Evolutionary conservation across 1,140 invertebrate genomes (phyloP).

Genomic region (Drosophila varians): DNA sequence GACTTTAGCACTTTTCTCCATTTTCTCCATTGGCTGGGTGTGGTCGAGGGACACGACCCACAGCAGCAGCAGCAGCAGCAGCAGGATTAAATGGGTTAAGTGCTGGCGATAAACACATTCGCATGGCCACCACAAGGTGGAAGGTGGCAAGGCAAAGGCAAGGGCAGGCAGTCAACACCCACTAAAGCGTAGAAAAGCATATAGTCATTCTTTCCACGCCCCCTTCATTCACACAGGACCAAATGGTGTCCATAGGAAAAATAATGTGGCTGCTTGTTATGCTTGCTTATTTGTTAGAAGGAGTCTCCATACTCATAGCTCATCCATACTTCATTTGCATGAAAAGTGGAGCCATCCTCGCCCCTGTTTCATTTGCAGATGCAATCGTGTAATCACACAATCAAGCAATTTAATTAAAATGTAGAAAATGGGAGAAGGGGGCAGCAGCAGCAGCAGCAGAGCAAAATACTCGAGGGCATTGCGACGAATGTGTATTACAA

Average conservation of each 20-base stretch:
- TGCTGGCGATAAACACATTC: conserved; percentile 43
- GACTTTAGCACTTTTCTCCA: conserved; percentile 25
- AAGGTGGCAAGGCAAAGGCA: not conserved
- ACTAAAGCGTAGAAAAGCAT: conserved; percentile 12
- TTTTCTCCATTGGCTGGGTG: conserved; percentile 28
- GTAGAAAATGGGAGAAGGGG: conserved; percentile 45
- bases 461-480: conserved; percentile 67
- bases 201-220: conserved; percentile 33
- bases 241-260: not conserved
- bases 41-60: conserved; percentile 4
- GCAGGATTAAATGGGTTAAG: conserved; percentile 41
- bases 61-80: conserved; percentile 16
- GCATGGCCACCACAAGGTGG: conserved; percentile 7
- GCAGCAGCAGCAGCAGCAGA: conserved; percentile 7
- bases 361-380: conserved; percentile 7
- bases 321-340: conserved; percentile 29
- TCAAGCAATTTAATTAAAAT: conserved; percentile 67
- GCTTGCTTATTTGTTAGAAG: too few species aligned
- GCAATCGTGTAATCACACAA: conserved; percentile 51
- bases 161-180: conserved; percentile 39
- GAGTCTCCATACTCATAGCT: too few species aligned
- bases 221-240: not conserved
- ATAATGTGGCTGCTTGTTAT: too few species aligned
- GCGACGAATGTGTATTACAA: conserved; percentile 74
- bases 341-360: conserved; percentile 4